Base-by-base conservation (phyloP, 2,113 vertebrate genomes). In the Grus americana region DNA sequence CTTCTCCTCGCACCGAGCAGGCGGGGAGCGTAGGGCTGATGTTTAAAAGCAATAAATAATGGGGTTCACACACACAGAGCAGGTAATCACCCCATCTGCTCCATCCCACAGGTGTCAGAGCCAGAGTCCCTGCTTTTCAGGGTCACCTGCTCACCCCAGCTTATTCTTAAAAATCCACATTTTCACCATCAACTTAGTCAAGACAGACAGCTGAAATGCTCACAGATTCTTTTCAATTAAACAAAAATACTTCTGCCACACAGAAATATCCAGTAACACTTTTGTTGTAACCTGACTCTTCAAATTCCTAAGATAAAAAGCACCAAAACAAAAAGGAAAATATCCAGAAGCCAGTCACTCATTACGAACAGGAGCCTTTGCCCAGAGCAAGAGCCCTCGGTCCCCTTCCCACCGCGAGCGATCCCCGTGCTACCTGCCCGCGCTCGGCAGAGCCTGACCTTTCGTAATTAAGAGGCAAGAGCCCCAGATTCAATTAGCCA, bases 401-500 rank as follows among this genome's bases (percentile, higher is more conserved):
- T 19, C 59, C 57, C 38, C 18, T 85, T 46, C 55, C 22, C 34
- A 73, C 12, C 50, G 17, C 5, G 0, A 5, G 65, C 1, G 0
- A 57, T 75, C 44, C 65, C 68, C 0, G 0, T 18, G 23, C 65
- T 88, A 91, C 91, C 75, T 74, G 59, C 59, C 46, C 1, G 0
- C 0, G 0, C 36, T 40, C 12, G 1, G 49, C 78, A 82, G 44
- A 81, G 78, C n/a, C 74, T 54, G 78, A 88, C 89, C 81, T 92
- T 72, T 38, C 1, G 0, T 91, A 97, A 95, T 92, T 89, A 97
- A 97, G 80, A 92, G 94, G 58, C 91, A 85, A 95, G 67, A 91
- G 79, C 52, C 78, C 42, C 55, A 61, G 62, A 96, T 97, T 95
- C 78, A 95, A 94, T 97, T 93, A 97, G 58, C 80, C 87, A 71